These are phyloP conservation scores for Doris montereyensis DNA, from an alignment of 2,888 invertebrate genomes.

Conservation along the genomic window DNA sequence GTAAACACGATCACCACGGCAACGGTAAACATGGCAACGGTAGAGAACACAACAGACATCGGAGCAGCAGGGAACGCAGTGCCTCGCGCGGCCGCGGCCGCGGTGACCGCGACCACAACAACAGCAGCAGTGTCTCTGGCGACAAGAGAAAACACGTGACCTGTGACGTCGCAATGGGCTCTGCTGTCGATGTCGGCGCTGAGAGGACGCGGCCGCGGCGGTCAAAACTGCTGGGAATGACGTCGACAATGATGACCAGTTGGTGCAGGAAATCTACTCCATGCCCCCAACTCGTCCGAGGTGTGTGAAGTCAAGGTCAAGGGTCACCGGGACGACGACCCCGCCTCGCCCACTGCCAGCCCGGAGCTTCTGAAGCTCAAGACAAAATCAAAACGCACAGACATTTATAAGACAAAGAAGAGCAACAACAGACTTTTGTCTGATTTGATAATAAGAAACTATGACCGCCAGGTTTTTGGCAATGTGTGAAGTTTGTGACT, in stretches of 20 bases:
- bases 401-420: conserved; percentile 42
- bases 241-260: neutral
- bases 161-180: neutral
- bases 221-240: neutral
- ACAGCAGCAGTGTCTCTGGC: no score
- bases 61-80: no score
- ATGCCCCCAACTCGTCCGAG: conserved; percentile 29
- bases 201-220: neutral
- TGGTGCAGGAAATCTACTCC: conserved; percentile 31
- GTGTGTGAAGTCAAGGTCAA: neutral
- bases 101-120: no score
- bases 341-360: neutral
- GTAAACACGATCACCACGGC: neutral
- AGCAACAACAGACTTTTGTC: conserved; percentile 46
- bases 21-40: no score
- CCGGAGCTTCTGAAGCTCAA: conserved; percentile 13
- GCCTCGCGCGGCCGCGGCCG: no score
- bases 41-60: no score
- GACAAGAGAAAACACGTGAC: neutral
- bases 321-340: neutral
- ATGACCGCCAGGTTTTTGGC: conserved; percentile 46
- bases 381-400: conserved; percentile 28
- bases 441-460: conserved; percentile 47
- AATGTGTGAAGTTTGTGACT: no score
- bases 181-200: neutral